Percentiles rank a stretch among this genome's conserved stretches.
phyloP scores from a whole-genome alignment of 92 coral and sea anemone species.

The Phenganax stokvisi region DNA sequence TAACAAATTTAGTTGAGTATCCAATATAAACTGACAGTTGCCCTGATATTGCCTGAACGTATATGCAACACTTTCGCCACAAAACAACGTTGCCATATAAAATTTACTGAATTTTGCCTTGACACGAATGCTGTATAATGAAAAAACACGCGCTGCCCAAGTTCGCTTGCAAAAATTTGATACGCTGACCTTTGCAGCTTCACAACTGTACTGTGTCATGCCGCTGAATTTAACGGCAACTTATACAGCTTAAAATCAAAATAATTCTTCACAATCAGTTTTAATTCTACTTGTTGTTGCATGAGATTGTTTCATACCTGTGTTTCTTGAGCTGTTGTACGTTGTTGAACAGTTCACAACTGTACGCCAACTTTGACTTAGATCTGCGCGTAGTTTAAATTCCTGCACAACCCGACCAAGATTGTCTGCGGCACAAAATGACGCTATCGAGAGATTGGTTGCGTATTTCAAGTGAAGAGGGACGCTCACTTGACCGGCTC shows the following conservation, averaged over 20 bases:
- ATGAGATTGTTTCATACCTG: too few species aligned
- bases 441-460: not conserved
- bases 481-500: not conserved
- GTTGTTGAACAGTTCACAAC: too few species aligned
- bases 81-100: not conserved
- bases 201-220: too few species aligned
- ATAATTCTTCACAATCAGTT: too few species aligned
- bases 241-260: too few species aligned
- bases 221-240: too few species aligned
- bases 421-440: not conserved
- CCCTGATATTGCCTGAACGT: slow-evolving; percentile 5
- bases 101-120: not conserved
- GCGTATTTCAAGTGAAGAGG: not conserved
- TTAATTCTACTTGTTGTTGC: too few species aligned
- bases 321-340: too few species aligned
- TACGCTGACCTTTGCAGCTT: too few species aligned
- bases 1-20: not conserved
- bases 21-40: not conserved
- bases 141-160: not conserved
- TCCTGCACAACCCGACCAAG: not conserved
- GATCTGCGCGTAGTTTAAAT: not conserved
- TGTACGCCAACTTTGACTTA: too few species aligned
- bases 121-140: not conserved
- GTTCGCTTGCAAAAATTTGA: not conserved
- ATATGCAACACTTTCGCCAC: not conserved